These are phyloP conservation scores for Syngnathus typhle DNA, from an alignment of 2,113 vertebrate genomes.

Conservation along the genomic window DNA sequence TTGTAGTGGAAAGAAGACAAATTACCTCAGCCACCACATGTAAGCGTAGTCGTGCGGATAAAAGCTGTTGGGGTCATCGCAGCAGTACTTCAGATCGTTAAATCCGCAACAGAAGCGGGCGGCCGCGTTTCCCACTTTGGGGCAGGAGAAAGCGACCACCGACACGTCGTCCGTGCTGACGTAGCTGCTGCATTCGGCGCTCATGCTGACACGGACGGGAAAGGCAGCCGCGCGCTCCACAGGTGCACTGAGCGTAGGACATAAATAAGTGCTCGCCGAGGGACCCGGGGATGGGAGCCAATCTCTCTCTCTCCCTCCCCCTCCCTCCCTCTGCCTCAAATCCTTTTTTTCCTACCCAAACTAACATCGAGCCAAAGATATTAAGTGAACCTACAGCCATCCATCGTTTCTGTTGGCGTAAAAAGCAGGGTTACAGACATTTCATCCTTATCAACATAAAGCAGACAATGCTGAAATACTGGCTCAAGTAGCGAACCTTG, in stretches of 20 bases:
- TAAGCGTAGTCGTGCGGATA: constrained; percentile 87
- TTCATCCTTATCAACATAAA: no score
- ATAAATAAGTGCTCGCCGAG: not conserved
- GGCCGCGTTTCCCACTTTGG: constrained; percentile 68
- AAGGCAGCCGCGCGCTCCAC: not conserved
- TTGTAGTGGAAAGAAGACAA: not conserved
- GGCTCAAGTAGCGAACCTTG: no score
- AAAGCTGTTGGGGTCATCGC: constrained; percentile 87
- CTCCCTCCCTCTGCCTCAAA: not conserved
- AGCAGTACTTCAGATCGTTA: constrained; percentile 89
- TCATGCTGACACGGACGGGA: constrained; percentile 65
- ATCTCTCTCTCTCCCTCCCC: not conserved
- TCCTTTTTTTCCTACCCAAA: no score
- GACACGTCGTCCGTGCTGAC: constrained; percentile 71
- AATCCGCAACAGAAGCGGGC: constrained; percentile 87
- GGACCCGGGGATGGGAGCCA: no score
- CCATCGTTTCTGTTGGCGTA: no score
- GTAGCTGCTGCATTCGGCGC: constrained; percentile 78
- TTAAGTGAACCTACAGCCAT: no score
- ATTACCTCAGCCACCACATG: constrained; percentile 96
- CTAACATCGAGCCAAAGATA: no score
- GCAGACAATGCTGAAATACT: no score
- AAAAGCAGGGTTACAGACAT: no score
- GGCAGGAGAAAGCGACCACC: constrained; percentile 80
- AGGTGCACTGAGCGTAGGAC: not conserved